phyloP scores from a whole-genome alignment of 2,113 vertebrate genomes.

The Zosterops borbonicus region DNA sequence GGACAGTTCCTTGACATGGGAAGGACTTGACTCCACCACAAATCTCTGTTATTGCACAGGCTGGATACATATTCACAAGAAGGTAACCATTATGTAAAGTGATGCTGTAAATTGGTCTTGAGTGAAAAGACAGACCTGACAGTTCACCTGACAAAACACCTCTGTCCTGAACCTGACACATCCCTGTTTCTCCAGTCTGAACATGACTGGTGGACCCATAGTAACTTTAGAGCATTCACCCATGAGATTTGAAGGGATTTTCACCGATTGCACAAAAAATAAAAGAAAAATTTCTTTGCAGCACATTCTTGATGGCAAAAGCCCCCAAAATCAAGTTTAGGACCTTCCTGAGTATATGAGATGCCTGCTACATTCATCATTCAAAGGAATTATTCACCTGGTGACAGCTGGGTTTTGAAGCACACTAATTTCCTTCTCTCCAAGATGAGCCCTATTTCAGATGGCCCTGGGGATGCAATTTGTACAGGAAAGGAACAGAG shows the following conservation, averaged over 20 bases:
- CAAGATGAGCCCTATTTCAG: not conserved
- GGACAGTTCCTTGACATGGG: not conserved
- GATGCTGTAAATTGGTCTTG: not conserved
- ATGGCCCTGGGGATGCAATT: constrained; percentile 32
- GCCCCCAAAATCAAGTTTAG: constrained; percentile 16
- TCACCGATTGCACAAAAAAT: not conserved
- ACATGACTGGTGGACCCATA: not conserved
- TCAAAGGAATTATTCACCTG: not conserved
- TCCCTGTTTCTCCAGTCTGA: not conserved
- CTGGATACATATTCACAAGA: not conserved
- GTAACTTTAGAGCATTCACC: not conserved
- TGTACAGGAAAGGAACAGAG: not conserved
- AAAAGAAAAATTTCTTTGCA: not conserved
- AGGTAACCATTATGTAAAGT: not conserved
- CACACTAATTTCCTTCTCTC: not conserved
- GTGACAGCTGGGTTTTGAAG: constrained; percentile 15
- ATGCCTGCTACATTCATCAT: constrained; percentile 10
- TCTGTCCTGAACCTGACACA: not conserved
- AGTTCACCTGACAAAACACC: not conserved
- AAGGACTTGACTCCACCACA: not conserved
- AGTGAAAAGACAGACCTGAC: not conserved
- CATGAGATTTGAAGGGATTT: not conserved
- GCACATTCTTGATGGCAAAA: not conserved
- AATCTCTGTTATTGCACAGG: not conserved
- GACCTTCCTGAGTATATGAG: not conserved